Evolutionary conservation across 2,797 vertebrate species (phyloP).

Genomic region (Microhierax caerulescens): DNA sequence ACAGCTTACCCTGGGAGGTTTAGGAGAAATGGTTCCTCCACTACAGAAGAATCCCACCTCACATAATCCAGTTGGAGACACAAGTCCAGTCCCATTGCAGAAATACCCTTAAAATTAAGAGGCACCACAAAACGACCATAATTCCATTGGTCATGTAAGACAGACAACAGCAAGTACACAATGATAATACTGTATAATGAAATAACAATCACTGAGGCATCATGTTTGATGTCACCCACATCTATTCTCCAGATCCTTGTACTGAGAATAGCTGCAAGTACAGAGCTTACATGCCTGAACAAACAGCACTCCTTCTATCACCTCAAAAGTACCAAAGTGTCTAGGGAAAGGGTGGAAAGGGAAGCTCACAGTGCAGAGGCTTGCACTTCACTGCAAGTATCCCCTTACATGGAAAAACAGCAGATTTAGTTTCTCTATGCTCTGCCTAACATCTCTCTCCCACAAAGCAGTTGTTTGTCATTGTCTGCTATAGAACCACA

Average conservation of each 20-base stretch:
- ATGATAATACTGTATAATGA: neutral
- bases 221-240: neutral
- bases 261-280: neutral
- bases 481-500: neutral
- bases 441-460: neutral
- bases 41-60: slow-evolving; percentile 67
- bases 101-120: slow-evolving; percentile 80
- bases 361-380: neutral
- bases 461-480: neutral
- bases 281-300: neutral
- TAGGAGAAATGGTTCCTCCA: slow-evolving; percentile 46
- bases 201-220: neutral
- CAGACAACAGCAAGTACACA: neutral
- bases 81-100: slow-evolving; percentile 80
- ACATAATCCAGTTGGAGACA: slow-evolving; percentile 51
- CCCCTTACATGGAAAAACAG: accelerated
- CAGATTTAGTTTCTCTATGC: neutral
- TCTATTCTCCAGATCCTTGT: neutral
- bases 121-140: neutral
- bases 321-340: neutral
- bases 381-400: neutral
- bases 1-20: slow-evolving; percentile 40
- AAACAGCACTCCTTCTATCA: neutral
- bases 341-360: neutral
- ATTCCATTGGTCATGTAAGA: neutral